Percentiles rank a stretch among this genome's conserved stretches.
These are phyloP conservation scores for Myiozetetes cayanensis DNA, from an alignment of 2,113 vertebrate species.

Conservation along the genomic window DNA sequence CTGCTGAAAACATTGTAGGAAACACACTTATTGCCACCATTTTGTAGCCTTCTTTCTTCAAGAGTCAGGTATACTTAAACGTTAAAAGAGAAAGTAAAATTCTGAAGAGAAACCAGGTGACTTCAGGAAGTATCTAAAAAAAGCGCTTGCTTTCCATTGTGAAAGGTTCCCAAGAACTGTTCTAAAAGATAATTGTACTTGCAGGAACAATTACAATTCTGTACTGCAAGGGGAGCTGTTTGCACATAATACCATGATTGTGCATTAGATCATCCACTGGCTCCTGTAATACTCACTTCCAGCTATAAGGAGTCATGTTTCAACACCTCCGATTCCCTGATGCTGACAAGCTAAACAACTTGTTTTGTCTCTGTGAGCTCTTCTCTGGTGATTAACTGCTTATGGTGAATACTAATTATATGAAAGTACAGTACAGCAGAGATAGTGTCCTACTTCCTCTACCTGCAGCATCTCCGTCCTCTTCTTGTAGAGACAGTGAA, in stretches of 20 bases:
- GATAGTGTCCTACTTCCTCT: conserved; percentile 61
- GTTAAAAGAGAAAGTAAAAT: not conserved
- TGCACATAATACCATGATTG: conserved; percentile 61
- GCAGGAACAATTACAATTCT: conserved; percentile 70
- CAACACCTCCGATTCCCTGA: conserved; percentile 80
- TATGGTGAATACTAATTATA: conserved; percentile 81
- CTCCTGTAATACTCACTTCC: conserved; percentile 71
- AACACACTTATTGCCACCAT: not conserved
- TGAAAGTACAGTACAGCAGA: conserved; percentile 68
- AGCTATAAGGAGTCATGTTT: conserved; percentile 81
- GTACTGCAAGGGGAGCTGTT: conserved; percentile 81
- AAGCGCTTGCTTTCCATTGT: conserved; percentile 32
- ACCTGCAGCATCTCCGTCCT: conserved; percentile 31
- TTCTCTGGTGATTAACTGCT: conserved; percentile 84
- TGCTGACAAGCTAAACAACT: conserved; percentile 84
- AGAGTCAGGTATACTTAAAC: not conserved
- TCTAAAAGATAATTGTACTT: conserved; percentile 55
- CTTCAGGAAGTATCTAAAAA: not conserved
- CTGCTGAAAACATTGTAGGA: not conserved
- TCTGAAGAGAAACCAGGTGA: not conserved
- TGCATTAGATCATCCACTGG: conserved; percentile 68
- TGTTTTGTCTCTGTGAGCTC: conserved; percentile 84
- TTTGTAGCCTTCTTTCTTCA: not conserved
- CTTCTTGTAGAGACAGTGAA: conserved; percentile 10
- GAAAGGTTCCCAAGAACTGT: conserved; percentile 45